These are phyloP conservation scores for Drosophila formosana DNA, from an alignment of 2,888 invertebrate species.

Conservation along the genomic window DNA sequence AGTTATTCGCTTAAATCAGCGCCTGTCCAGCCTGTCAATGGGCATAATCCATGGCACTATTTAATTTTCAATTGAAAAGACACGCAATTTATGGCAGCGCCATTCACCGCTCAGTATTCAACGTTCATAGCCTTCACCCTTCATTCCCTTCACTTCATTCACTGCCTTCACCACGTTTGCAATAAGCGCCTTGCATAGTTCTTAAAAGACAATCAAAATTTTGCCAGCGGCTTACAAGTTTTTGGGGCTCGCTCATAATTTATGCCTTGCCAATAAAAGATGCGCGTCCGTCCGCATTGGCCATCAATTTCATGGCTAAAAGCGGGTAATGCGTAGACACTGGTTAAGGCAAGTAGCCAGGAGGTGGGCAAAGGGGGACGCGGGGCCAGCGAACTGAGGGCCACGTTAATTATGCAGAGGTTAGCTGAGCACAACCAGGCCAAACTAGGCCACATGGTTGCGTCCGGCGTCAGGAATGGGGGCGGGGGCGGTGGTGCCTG, in stretches of 20 bases:
- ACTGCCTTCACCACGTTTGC: neutral
- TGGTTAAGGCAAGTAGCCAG: conserved; percentile 20
- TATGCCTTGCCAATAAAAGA: conserved; percentile 76
- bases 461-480: conserved; percentile 22
- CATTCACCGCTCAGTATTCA: too few relatives aligned
- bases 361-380: conserved; percentile 4
- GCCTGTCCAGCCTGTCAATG: conserved; percentile 61
- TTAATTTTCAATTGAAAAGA: conserved; percentile 76
- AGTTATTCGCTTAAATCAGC: conserved; percentile 76
- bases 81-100: conserved; percentile 61
- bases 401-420: conserved; percentile 47
- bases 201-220: conserved; percentile 75
- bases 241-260: conserved; percentile 66
- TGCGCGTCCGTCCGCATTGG: conserved; percentile 43
- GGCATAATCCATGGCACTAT: conserved; percentile 73
- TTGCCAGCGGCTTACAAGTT: conserved; percentile 75
- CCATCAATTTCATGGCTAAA: conserved; percentile 71
- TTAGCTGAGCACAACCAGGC: conserved; percentile 65
- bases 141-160: neutral
- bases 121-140: neutral
- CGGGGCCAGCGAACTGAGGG: conserved; percentile 26
- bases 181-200: conserved; percentile 42
- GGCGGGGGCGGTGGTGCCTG: neutral
- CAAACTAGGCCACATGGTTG: conserved; percentile 78
- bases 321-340: conserved; percentile 65